phyloP scores from a whole-genome alignment of 35 echinoderm and acorn worm species.

The Hemicentrotus pulcherrimus region DNA sequence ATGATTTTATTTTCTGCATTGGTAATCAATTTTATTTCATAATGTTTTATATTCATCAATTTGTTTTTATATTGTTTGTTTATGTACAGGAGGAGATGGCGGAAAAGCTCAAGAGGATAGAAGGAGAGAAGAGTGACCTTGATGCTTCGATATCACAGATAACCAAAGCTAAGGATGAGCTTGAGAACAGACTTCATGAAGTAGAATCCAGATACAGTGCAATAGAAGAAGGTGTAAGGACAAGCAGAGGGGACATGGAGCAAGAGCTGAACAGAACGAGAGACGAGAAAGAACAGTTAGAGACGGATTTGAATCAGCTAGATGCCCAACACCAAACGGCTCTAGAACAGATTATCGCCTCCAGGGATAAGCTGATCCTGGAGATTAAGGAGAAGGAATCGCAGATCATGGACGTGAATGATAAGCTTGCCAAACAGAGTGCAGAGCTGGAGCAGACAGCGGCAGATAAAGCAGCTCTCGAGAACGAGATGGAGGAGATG shows the following conservation, averaged over 20 bases:
- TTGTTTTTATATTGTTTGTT: not conserved
- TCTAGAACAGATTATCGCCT: constrained; percentile 28
- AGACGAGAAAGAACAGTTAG: constrained; percentile 49
- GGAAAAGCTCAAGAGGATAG: not conserved
- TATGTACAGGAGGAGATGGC: not conserved
- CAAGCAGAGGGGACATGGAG: constrained; percentile 40
- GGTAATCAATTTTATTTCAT: not conserved
- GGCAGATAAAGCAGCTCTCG: not conserved
- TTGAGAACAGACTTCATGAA: not conserved
- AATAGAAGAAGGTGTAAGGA: constrained; percentile 35
- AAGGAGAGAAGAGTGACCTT: constrained; percentile 28
- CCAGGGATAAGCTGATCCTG: constrained; percentile 50
- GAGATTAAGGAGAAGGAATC: constrained; percentile 41
- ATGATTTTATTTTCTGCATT: too few species aligned
- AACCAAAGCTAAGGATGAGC: not conserved
- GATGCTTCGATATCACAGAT: not conserved
- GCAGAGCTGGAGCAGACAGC: constrained; percentile 1
- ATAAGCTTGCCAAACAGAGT: not conserved
- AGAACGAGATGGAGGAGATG: constrained; percentile 18
- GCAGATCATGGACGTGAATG: not conserved
- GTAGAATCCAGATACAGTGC: not conserved
- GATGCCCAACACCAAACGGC: constrained; percentile 30
- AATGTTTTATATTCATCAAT: not conserved
- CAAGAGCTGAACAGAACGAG: constrained; percentile 9
- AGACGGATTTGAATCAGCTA: constrained; percentile 7